These are phyloP conservation scores for Typhlichthys subterraneus DNA, from an alignment of 2,797 vertebrate species.

Conservation along the genomic window DNA sequence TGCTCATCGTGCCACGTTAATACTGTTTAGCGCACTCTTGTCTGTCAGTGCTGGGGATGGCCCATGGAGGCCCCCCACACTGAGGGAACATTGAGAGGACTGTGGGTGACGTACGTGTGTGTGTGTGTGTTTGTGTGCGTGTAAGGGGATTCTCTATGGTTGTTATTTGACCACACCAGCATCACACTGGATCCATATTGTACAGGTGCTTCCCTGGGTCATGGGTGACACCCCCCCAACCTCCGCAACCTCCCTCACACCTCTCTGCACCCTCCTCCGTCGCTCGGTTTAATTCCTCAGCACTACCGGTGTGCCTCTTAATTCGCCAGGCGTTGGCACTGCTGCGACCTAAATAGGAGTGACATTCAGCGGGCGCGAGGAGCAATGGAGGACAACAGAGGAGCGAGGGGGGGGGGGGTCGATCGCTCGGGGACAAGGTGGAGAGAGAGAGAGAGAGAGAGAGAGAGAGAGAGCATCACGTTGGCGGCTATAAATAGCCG, in stretches of 20 bases:
- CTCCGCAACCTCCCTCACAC: conserved; percentile 8
- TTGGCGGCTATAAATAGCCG: conserved; percentile 56
- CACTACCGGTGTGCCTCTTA: conserved; percentile 44
- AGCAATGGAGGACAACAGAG: conserved; percentile 49
- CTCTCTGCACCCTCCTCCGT: conserved; percentile 19
- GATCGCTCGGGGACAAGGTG: conserved; percentile 17
- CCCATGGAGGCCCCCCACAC: conserved; percentile 30
- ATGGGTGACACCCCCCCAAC: conserved; percentile 8
- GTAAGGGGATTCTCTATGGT: not conserved
- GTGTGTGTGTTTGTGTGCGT: conserved; percentile 1
- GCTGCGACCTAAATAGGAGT: conserved; percentile 73
- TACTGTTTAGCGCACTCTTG: conserved; percentile 70
- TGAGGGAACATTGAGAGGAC: conserved; percentile 25
- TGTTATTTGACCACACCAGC: conserved; percentile 4
- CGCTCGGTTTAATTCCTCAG: conserved; percentile 17
- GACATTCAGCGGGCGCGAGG: conserved; percentile 55
- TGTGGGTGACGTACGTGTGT: conserved; percentile 8
- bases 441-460: conserved; percentile 22
- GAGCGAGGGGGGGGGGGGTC: conserved; percentile 46
- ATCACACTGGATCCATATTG: conserved; percentile 12
- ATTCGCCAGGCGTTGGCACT: conserved; percentile 37
- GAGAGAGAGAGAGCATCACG: conserved; percentile 2
- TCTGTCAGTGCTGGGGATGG: conserved; percentile 54
- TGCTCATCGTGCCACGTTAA: conserved; percentile 67
- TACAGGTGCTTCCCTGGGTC: conserved; percentile 16